Base-by-base conservation (phyloP, 2,888 invertebrate species). In the Abrostola triplasia region DNA sequence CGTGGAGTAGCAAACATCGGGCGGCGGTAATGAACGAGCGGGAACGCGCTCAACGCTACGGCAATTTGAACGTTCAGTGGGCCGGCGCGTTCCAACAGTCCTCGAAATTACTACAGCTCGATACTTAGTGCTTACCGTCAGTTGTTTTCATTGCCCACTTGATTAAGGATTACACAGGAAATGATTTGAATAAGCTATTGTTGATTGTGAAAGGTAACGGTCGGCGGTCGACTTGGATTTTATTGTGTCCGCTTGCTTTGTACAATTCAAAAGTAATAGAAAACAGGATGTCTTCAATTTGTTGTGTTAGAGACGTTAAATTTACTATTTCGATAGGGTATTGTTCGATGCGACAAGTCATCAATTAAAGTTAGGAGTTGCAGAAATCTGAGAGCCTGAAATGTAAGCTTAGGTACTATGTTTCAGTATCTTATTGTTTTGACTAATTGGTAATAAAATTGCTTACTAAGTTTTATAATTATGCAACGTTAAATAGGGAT, bases 11-110 rank as follows among this genome's bases (percentile, higher is more conserved):
- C 89, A 89, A 91, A 89, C 88, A 90, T 81, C 68, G 82, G 66
- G 60, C 65, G 80, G 74, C 73, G 71, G 89, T 90, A 91, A 90
- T 90, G 90, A 92, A 86, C 87, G 85, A 74, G 77, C 81, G 83
- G 86, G 83, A 85, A 82, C 81, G 85, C 82, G 84, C 76, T 80
- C 83, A 81, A 76, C 85, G 89, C 87, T 84, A 91, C 91, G 92
- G 86, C 89, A 92, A 92, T 93, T 92, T 92, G 89, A 89, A 88
- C 89, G 89, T 84, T 87, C 90, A 92, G 89, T 91, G 90, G 90
- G 84, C 91, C 92, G 90, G 78, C 83, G 87, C 88, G 85, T 81
- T 86, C 86, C 87, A 88, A 90, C 90, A 86, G 85, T 86, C 88
- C 90, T 90, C 90, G 86, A 89, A 91, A 92, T 91, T 90, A 88